These are phyloP conservation scores for Nerophis lumbriciformis DNA, from an alignment of 2,113 vertebrate species.

Conservation along the genomic window DNA sequence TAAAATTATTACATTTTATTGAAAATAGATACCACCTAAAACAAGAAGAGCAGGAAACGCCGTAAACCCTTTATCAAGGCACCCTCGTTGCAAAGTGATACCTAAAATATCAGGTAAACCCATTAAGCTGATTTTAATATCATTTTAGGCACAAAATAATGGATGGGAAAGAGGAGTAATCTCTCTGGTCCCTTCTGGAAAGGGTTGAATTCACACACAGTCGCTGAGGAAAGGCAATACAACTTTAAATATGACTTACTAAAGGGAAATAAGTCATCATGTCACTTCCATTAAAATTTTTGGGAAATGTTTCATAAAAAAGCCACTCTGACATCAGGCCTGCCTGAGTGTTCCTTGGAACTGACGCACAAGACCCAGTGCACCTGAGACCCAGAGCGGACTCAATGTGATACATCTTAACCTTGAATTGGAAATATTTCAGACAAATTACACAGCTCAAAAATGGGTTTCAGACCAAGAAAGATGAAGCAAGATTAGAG, in stretches of 20 bases:
- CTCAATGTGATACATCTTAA: constrained; percentile 28
- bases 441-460: constrained; percentile 33
- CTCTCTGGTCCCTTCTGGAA: neutral
- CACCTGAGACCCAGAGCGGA: constrained; percentile 53
- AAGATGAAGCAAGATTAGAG: constrained; percentile 11
- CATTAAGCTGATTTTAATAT: too few relatives aligned
- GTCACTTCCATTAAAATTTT: neutral
- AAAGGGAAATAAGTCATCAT: neutral
- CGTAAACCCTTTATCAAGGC: too few relatives aligned
- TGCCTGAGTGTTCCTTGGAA: constrained; percentile 20
- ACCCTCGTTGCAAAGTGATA: too few relatives aligned
- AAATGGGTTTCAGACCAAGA: constrained; percentile 17
- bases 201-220: neutral
- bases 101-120: too few relatives aligned
- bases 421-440: constrained; percentile 39
- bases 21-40: too few relatives aligned
- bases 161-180: too few relatives aligned
- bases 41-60: too few relatives aligned
- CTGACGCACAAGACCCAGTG: constrained; percentile 26
- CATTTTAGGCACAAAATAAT: too few relatives aligned
- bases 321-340: constrained; percentile 42
- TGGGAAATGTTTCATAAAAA: constrained; percentile 9
- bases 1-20: too few relatives aligned
- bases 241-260: neutral
- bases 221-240: neutral